Evolutionary conservation across 2,113 vertebrate genomes (phyloP).

Genomic region (Phyllostomus discolor): DNA sequence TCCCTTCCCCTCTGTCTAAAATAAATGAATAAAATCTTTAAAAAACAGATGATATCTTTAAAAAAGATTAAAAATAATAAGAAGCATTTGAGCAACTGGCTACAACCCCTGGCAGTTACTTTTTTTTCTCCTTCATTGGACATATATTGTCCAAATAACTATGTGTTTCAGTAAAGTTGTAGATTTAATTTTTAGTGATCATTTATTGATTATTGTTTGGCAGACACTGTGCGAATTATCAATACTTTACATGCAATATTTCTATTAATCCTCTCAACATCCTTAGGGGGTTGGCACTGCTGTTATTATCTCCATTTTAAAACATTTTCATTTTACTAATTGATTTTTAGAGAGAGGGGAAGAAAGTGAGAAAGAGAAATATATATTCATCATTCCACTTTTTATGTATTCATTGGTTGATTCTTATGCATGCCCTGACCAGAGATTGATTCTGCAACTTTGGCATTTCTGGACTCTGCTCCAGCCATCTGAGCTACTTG

Average conservation of each 20-base stretch:
- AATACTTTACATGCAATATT: background rate
- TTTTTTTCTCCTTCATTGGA: background rate
- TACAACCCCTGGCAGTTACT: background rate
- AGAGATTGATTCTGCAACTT: no score
- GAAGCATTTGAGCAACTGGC: background rate
- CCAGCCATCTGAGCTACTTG: no score
- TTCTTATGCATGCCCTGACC: no score
- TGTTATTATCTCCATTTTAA: constrained; percentile 6
- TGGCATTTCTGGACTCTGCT: no score
- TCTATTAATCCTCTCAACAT: background rate
- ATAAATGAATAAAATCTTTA: no score
- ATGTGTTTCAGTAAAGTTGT: background rate
- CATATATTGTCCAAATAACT: background rate
- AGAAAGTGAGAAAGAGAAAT: no score
- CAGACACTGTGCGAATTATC: background rate
- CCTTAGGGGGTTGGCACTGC: background rate
- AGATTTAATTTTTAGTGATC: background rate
- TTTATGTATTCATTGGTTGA: no score
- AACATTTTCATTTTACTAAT: no score
- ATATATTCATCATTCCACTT: no score
- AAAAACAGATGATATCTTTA: no score
- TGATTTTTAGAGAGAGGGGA: no score
- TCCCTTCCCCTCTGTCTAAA: no score
- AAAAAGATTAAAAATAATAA: background rate
- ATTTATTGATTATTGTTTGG: background rate